Percentiles rank a stretch among this genome's conserved stretches.
Conservation (phyloP, 2,888 invertebrate species). For the Archips xylosteana region DNA sequence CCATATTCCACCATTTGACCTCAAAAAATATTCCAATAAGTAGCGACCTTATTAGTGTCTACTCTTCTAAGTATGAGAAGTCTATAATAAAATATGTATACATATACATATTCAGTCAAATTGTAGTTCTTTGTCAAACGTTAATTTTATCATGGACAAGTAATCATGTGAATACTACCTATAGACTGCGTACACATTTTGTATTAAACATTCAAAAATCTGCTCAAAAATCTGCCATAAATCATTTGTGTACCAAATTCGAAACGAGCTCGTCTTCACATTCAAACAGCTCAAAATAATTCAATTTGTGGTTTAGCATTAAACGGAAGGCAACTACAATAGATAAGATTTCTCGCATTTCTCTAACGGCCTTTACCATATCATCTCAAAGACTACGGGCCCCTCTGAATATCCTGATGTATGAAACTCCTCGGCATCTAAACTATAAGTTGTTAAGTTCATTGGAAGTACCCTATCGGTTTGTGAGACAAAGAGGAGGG, state of each 20-base stretch:
- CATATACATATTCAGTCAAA: no score
- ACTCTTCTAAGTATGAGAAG: no score
- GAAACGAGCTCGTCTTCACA: background rate
- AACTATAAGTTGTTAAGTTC: slow-evolving; percentile 31
- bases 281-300: background rate
- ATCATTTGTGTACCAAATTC: background rate
- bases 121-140: no score
- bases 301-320: background rate
- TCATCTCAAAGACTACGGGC: slow-evolving; percentile 3
- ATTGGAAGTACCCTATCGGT: slow-evolving; percentile 20
- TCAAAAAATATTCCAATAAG: no score
- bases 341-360: slow-evolving; percentile 9
- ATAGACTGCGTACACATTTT: no score
- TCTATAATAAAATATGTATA: no score
- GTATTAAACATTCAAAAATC: no score
- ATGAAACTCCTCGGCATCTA: slow-evolving; percentile 9
- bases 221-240: no score
- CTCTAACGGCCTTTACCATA: slow-evolving; percentile 22
- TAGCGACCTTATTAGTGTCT: no score
- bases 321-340: background rate
- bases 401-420: slow-evolving; percentile 17
- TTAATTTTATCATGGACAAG: no score
- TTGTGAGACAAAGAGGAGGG: slow-evolving; percentile 4
- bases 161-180: no score
- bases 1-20: no score